Conservation (phyloP, 2,888 invertebrate species). For the Noctua janthe region DNA sequence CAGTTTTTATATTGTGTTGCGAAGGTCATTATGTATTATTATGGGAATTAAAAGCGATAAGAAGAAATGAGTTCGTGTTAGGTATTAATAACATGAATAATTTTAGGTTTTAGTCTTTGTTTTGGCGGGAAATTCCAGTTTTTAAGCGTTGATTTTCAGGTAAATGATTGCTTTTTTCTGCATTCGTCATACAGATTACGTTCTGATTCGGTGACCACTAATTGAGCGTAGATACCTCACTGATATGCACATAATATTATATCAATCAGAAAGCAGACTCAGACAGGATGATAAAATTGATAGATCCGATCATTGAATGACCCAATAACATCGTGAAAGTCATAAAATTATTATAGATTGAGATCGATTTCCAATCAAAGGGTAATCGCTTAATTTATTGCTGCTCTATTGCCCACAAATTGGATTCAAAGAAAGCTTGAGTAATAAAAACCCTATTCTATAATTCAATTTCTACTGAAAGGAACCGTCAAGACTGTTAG, state of each 20-base stretch:
- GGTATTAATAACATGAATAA: conserved; percentile 17
- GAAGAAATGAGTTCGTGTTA: conserved; percentile 13
- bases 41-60: conserved; percentile 34
- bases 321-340: conserved; percentile 46
- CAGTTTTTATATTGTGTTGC: conserved; percentile 52
- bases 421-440: conserved; percentile 38
- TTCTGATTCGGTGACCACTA: background rate
- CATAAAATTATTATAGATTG: conserved; percentile 29
- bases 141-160: background rate
- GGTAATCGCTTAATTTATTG: conserved; percentile 49
- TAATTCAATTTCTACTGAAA: background rate
- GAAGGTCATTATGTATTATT: conserved; percentile 56
- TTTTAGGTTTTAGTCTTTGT: conserved; percentile 4
- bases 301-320: conserved; percentile 13
- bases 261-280: conserved; percentile 1
- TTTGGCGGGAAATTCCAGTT: background rate
- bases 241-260: background rate
- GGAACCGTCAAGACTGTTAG: background rate
- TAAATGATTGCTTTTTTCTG: background rate
- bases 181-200: background rate
- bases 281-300: conserved; percentile 9
- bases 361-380: conserved; percentile 49
- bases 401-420: conserved; percentile 40
- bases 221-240: background rate
- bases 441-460: conserved; percentile 18